A percentile compares a stretch with the other conserved stretches of the same genome.
Conservation (phyloP, 2,797 vertebrate genomes). For the Salmo trutta region DNA sequence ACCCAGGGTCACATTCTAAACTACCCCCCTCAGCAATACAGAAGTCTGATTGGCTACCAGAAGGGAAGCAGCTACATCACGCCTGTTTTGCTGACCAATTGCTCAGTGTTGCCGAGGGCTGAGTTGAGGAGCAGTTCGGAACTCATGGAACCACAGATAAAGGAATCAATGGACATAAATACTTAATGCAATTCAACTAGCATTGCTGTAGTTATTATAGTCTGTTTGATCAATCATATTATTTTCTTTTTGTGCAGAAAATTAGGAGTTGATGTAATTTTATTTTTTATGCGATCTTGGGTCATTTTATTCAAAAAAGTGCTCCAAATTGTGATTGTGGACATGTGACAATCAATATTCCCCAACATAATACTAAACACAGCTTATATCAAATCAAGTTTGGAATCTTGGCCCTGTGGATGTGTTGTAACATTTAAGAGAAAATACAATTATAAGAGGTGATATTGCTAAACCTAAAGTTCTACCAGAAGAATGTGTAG, state of each 20-base stretch:
- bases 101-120: conserved; percentile 3
- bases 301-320: conserved; percentile 32
- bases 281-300: not conserved
- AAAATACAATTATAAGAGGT: conserved; percentile 37
- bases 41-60: conserved; percentile 32
- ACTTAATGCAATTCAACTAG: not conserved
- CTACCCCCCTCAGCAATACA: conserved; percentile 21
- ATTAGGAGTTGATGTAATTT: not conserved
- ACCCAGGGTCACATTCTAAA: conserved; percentile 3
- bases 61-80: not conserved
- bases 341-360: not conserved
- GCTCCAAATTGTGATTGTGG: conserved; percentile 26
- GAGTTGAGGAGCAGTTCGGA: not conserved
- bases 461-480: conserved; percentile 45
- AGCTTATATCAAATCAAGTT: conserved; percentile 11
- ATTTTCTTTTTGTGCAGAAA: conserved; percentile 16
- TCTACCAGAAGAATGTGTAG: conserved; percentile 47
- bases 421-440: conserved; percentile 50
- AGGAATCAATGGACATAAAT: not conserved
- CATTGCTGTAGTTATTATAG: not conserved
- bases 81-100: not conserved
- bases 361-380: not conserved
- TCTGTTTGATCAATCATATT: not conserved
- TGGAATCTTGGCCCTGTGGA: conserved; percentile 46
- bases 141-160: not conserved